phyloP scores from a whole-genome alignment of 2,113 vertebrate genomes.

The Tragelaphus strepsiceros region DNA sequence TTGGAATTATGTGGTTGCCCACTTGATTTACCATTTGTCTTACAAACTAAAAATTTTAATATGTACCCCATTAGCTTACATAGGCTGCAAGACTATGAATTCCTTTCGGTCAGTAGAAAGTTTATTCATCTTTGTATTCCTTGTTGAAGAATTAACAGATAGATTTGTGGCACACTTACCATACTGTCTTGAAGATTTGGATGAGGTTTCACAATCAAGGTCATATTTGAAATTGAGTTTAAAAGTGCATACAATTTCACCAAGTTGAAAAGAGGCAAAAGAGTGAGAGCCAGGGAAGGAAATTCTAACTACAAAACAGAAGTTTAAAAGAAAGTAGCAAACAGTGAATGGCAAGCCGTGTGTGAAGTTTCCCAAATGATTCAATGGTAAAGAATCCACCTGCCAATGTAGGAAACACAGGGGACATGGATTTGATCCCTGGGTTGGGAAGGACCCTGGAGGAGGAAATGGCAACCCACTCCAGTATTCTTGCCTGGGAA shows the following conservation, averaged over 20 bases:
- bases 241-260: not conserved
- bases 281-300: not conserved
- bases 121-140: not conserved
- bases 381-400: not conserved
- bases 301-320: not conserved
- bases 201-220: not conserved
- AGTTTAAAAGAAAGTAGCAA: not conserved
- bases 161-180: not conserved
- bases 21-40: slow-evolving; percentile 5
- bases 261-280: not conserved
- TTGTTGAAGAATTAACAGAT: not conserved
- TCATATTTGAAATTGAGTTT: not conserved
- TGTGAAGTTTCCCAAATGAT: not conserved
- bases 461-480: not conserved
- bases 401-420: not conserved
- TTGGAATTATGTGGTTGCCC: not conserved
- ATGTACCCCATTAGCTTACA: not conserved
- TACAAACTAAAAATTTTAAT: slow-evolving; percentile 26
- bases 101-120: not conserved
- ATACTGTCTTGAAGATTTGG: not conserved
- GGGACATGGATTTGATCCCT: not conserved
- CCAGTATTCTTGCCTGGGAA: not conserved
- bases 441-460: not conserved
- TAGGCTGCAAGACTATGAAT: not conserved
- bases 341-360: not conserved